Evolutionary conservation across 2,888 invertebrate species (phyloP), one percentile per base, ranked within the genome.

Genomic region (Oscheius sp.): DNA sequence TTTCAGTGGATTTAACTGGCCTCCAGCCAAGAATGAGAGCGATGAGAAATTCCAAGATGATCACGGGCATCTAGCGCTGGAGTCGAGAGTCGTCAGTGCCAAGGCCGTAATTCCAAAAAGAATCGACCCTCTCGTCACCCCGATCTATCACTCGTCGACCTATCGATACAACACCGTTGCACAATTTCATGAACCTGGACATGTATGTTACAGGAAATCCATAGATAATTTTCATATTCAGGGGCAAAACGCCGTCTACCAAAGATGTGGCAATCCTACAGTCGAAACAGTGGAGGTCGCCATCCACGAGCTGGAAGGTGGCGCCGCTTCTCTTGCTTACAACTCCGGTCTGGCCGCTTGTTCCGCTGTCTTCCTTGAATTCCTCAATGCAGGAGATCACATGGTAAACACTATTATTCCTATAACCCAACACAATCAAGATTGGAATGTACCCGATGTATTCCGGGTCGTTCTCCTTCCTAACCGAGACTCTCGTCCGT

Each of bases 321-420:
- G 82, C n/a, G 70, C 66, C 9, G 84, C 79, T 12, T 76, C 79
- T 0, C 66, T 83, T 12, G 43, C 77, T 16, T 82, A 81, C 72
- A 76, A 75, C 59, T 80, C 83, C 7, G 85, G 85, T 2, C 69
- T 85, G 35, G 81, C 83, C 0, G 85, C 90, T 18, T 82, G 89
- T 3, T 85, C 83, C 6, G 85, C 88, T 1, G 86, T 88, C 5
- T 82, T 89, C 9, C 73, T 89, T 35, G 84, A 85, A 35, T 88
- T 89, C 69, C 83, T 89, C 16, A 83, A 85, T 49, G 76, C 88
- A 0, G 89, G 89, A 13, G 89, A 89, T 75, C 89, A 90, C 75
- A 80, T 89, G 64, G 82, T 83, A 56, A 35, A 6, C 9, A 25
- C 29, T 58, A 23, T 6, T 13, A 41, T 61, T 23, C 27, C n/a